Percentiles rank a stretch among this genome's conserved stretches.
Evolutionary conservation across 2,113 vertebrate genomes (phyloP).

Genomic region (Protobothrops flavoviridis): DNA sequence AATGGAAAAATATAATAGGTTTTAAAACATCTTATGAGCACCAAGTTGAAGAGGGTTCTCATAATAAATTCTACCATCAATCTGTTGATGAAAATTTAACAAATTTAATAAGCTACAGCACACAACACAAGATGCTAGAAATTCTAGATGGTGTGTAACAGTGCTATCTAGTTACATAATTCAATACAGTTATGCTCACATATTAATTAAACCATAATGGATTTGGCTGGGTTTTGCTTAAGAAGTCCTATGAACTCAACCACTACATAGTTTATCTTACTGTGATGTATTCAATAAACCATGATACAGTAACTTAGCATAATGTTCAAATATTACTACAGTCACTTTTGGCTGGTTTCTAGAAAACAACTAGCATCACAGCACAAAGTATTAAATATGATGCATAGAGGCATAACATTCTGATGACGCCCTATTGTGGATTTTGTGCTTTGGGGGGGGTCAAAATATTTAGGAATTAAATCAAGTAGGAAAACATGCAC

Average conservation of each 20-base stretch:
- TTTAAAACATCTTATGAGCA: neutral
- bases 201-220: neutral
- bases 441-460: neutral
- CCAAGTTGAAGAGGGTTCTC: neutral
- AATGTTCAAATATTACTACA: neutral
- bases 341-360: neutral
- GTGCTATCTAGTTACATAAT: neutral
- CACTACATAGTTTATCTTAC: neutral
- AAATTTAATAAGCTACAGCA: neutral
- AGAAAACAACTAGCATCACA: neutral
- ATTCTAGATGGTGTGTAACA: neutral
- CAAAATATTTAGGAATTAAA: neutral
- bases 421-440: neutral
- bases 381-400: neutral
- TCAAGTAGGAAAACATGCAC: neutral
- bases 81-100: neutral
- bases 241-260: neutral
- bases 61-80: neutral
- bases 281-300: neutral
- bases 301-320: neutral
- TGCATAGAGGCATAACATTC: neutral
- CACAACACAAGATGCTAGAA: neutral
- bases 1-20: neutral
- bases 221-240: neutral
- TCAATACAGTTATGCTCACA: neutral